Evolutionary conservation across 2,797 vertebrate species (phyloP).

Genomic region (Alosa sapidissima): DNA sequence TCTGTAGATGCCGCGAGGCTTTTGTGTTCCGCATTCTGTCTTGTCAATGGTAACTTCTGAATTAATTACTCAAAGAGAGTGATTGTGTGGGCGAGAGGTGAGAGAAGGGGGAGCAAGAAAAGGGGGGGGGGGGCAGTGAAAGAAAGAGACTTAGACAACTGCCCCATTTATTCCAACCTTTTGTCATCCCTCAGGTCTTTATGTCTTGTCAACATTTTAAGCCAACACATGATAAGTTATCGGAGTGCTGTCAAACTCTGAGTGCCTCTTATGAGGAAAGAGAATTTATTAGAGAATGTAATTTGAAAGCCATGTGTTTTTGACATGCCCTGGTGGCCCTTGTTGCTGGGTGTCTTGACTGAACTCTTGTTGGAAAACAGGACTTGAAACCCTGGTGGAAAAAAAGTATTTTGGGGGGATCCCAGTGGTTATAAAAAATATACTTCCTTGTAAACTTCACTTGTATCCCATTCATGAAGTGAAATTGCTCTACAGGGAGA

Average conservation of each 20-base stretch:
- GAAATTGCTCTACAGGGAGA: neutral
- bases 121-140: constrained; percentile 39
- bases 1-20: constrained; percentile 60
- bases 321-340: neutral
- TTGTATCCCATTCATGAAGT: constrained; percentile 20
- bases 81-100: constrained; percentile 48
- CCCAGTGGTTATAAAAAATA: neutral
- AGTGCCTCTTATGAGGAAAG: neutral
- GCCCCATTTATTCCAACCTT: constrained; percentile 71
- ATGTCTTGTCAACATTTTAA: constrained; percentile 73
- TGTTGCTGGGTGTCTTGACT: neutral
- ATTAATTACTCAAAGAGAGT: constrained; percentile 69
- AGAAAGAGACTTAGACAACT: constrained; percentile 52
- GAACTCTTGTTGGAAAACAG: constrained; percentile 17
- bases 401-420: neutral
- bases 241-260: constrained; percentile 48
- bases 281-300: neutral
- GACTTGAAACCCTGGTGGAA: neutral
- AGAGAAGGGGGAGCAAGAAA: constrained; percentile 49
- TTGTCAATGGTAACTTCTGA: constrained; percentile 73
- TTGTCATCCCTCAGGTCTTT: constrained; percentile 70
- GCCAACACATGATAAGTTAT: constrained; percentile 69
- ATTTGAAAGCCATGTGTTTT: constrained; percentile 21
- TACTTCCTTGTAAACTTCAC: constrained; percentile 6
- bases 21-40: constrained; percentile 70